Evolutionary conservation across 2,797 vertebrate species (phyloP), one percentile per base, ranked within the genome.

Genomic region (Lepilemur ruficaudatus): DNA sequence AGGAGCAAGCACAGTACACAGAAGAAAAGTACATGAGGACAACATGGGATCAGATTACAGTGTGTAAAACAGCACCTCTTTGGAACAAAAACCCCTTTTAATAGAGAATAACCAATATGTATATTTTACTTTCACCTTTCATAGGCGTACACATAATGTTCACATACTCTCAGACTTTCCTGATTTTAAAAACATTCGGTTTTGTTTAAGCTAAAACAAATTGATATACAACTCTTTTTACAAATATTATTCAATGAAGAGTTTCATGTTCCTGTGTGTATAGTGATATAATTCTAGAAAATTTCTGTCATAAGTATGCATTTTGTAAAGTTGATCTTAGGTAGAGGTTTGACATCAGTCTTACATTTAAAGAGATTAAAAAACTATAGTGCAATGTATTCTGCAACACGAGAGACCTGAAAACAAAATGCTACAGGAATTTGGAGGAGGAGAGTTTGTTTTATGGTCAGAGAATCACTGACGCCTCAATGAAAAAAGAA

Each of bases 151-250:
- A 32, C 52, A 0, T 0, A 52, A 22, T 1, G 1, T 1, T 43
- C 35, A 59, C 23, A 65, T 14, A 41, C 20, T 81, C 12, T 83
- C 52, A 91, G 46, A 57, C 9, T 84, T 73, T 67, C 48, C 12
- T 69, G 50, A 50, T 43, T 95, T 85, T 48, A 5, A 65, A 63
- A 59, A 63, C 70, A 48, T 30, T 93, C 46, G 72, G 23, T 83
- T 94, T 94, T 41, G 7, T 65, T 11, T 32, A 83, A 75, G 30
- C 17, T 81, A 69, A 93, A 57, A 83, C 43, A 43, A n/a, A 73
- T 14, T 28, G 70, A 73, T 43, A 6, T 52, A 48, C 15, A 67
- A 48, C 20, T 61, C 9, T 20, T 55, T 87, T 78, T 43, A 28
- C 8, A 52, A 52, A 73, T 20, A 82, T 4, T 17, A n/a, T 4